Percentiles rank a stretch among this genome's conserved stretches.
These are phyloP conservation scores for roundworm (Caenorhabditis elegans) DNA, from an alignment of 1,140 invertebrate species.

Conservation along the genomic window DNA sequence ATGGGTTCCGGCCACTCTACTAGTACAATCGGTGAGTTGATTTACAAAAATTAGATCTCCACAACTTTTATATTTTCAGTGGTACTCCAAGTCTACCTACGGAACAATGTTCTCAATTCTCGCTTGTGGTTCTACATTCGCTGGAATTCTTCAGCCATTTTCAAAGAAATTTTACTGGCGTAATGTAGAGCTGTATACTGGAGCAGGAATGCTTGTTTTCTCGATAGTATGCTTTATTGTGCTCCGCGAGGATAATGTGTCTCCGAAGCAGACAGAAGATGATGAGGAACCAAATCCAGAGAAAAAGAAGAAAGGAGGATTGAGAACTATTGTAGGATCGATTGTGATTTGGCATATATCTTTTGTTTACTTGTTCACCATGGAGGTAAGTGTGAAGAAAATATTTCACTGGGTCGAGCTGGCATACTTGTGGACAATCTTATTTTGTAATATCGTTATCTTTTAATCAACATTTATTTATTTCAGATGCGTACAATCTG, in stretches of 20 bases:
- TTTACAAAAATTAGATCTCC: neutral
- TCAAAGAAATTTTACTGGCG: slow-evolving; percentile 13
- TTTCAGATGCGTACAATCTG: slow-evolving; percentile 15
- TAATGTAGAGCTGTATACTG: neutral
- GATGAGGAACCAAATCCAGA: slow-evolving; percentile 1
- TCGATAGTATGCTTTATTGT: neutral
- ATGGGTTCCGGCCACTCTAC: slow-evolving; percentile 15
- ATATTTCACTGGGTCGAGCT: too few relatives aligned
- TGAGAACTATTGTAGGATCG: slow-evolving; percentile 8
- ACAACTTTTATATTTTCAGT: neutral
- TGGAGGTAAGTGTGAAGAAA: neutral
- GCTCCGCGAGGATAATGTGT: neutral
- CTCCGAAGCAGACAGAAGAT: neutral
- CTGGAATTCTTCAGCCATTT: neutral
- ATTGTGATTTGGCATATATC: slow-evolving; percentile 10
- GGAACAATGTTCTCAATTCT: slow-evolving; percentile 19
- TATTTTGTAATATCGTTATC: too few relatives aligned
- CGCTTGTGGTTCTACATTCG: neutral
- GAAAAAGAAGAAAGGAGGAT: slow-evolving; percentile 17
- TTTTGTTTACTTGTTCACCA: slow-evolving; percentile 9
- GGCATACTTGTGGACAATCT: too few relatives aligned
- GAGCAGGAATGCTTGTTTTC: slow-evolving; percentile 5
- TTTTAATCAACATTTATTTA: neutral
- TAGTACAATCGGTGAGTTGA: neutral
- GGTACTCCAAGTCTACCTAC: neutral